Evolutionary conservation across 2,113 vertebrate species (phyloP), one percentile per base, ranked within the genome.

Genomic region (Bos indicus): DNA sequence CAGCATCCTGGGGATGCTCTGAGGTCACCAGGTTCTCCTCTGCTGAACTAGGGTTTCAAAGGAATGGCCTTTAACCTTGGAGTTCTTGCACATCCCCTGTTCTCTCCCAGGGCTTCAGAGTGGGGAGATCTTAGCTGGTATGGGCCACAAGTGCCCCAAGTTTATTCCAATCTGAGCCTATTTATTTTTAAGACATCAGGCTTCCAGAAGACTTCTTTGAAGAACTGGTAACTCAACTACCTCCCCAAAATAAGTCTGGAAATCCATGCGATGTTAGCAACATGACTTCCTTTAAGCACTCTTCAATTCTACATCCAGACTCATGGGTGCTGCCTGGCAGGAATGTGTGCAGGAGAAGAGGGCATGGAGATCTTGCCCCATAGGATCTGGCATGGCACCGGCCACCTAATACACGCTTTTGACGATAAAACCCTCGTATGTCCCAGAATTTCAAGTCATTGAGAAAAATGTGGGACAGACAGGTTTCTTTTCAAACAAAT

Each of bases 271-370:
- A 5, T 10, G 17, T 0, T 12, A 26, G 54, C 64, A 4, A 9
- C 19, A 6, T 2, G 4, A 26, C 6, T 21, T 15, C 46, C 77
- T 54, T 5, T 12, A 48, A 48, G 59, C 13, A 25, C 30, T 3
- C 56, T 28, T 4, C 19, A 11, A 4, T 23, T 46, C 57, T 14
- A 2, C 46, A 30, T 17, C 7, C 4, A n/a, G 54, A 91, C 12
- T n/a, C 91, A 15, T 0, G 0, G 3, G 4, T 13, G 17, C 5
- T 28, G 33, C 36, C n/a, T 21, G 0, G n/a, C 40, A 21, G 9
- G 3, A 51, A 57, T 43, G 33, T 1, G 0, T 12, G 12, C 51
- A 52, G 5, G 67, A 62, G 71, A 81, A 51, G 8, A 57, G 7
- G 21, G 13, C 19, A 21, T n/a, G 46, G 26, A 0, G 17, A 13